Evolutionary conservation across 2,113 vertebrate species (phyloP).

Genomic region (Athene noctua): DNA sequence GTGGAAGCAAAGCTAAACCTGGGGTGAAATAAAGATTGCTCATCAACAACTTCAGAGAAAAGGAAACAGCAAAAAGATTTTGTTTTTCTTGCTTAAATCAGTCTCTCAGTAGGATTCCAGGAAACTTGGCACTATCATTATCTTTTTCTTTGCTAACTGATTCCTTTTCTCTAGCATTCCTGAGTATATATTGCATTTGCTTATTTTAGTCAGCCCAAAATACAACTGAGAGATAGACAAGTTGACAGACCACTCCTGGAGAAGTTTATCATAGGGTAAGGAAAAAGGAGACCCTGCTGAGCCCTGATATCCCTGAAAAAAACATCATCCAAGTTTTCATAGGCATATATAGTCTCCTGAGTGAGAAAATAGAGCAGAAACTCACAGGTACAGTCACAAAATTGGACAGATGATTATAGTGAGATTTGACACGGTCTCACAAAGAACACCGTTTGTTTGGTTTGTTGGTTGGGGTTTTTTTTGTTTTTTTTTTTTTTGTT

Average conservation of each 20-base stretch:
- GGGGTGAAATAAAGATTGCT: neutral
- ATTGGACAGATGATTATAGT: neutral
- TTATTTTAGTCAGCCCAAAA: neutral
- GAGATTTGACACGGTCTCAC: neutral
- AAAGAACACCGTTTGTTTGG: neutral
- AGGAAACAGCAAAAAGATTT: neutral
- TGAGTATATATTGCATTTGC: neutral
- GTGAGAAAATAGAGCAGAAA: slow-evolving; percentile 18
- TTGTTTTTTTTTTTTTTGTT: neutral
- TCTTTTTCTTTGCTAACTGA: neutral
- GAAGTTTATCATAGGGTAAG: neutral
- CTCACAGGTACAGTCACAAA: neutral
- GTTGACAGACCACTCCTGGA: neutral
- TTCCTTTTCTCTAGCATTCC: neutral
- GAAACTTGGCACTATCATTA: neutral
- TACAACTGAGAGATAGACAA: neutral
- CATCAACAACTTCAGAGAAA: neutral
- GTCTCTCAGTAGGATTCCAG: neutral
- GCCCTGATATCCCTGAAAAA: neutral
- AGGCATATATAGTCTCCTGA: neutral
- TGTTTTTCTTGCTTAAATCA: slow-evolving; percentile 32
- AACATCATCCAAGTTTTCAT: neutral
- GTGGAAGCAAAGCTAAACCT: neutral
- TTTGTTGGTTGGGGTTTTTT: too few relatives aligned
- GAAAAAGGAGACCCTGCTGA: slow-evolving; percentile 6